Evolutionary conservation across 2,888 invertebrate species (phyloP), one percentile per base, ranked within the genome.

Genomic region (Eucriotettix oculatus): DNA sequence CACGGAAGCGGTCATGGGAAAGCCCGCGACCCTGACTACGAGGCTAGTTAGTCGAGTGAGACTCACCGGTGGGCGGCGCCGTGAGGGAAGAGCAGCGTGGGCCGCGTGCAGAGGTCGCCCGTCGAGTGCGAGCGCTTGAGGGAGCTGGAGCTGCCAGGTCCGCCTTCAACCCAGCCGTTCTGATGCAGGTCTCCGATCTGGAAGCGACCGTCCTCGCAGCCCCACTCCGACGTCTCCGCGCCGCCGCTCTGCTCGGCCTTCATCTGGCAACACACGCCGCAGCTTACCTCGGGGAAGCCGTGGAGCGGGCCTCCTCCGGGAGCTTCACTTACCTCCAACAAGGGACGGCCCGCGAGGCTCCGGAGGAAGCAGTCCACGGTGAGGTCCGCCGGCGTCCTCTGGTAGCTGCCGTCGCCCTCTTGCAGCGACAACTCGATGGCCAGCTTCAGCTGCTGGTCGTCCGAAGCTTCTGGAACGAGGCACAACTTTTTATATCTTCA

Each of bases 181-280:
- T 77, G 77, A 63, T 78, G 78, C 41, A 78, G 74, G 65, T 78
- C 78, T 2, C 77, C 76, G 60, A 78, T 78, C 67, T 77, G 74
- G 67, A 78, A 78, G 29, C 76, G 69, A 0, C 78, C 78, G 66
- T 78, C 78, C 66, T 77, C 77, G 48, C 48, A 48, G 29, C 29
- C 29, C 29, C 29, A 29, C 29, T 29, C 29, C 29, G 29, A 29
- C 29, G 29, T 29, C 29, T 2, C 29, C 29, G 29, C 29, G 3
- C 29, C 29, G 29, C 29, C 29, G 29, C 29, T 29, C 29, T 29
- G 29, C 29, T 29, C 29, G 29, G 29, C 3, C 7, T 29, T 68
- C 68, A 29, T 73, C 73, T 9, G 69, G 66, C n/a, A n/a, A n/a
- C n/a, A n/a, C n/a, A n/a, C n/a, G n/a, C n/a, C n/a, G n/a, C n/a